Conservation (phyloP, 2,888 invertebrate species). For the Rapana venosa region DNA sequence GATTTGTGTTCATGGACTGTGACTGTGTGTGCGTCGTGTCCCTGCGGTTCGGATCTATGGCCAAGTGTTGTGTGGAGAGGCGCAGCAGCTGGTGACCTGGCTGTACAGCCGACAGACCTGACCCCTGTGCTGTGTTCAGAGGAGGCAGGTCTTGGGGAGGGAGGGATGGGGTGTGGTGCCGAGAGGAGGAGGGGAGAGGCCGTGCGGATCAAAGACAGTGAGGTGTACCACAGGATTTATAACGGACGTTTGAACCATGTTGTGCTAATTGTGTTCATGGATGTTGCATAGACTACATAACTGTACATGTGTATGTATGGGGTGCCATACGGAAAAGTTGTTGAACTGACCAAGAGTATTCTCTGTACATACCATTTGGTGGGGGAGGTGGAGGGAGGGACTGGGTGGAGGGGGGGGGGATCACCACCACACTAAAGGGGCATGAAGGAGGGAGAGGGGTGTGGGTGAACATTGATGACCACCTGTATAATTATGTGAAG, state of each 20-base stretch:
- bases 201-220: too few species aligned
- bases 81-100: too few species aligned
- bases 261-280: conserved; percentile 2
- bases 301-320: background rate
- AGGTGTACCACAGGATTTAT: background rate
- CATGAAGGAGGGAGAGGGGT: background rate
- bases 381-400: background rate
- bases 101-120: too few species aligned
- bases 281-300: background rate
- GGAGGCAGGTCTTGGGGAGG: too few species aligned
- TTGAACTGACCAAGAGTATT: conserved; percentile 16
- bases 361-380: background rate
- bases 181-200: too few species aligned
- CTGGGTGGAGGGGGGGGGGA: background rate
- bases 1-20: background rate
- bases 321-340: background rate
- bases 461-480: background rate
- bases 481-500: background rate
- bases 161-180: too few species aligned
- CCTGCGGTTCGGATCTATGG: too few species aligned
- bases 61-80: too few species aligned
- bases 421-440: background rate
- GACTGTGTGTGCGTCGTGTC: background rate
- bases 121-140: too few species aligned
- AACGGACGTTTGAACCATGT: background rate